These are phyloP conservation scores for Agrochola lota DNA, from an alignment of 2,888 invertebrate genomes.

Conservation along the genomic window DNA sequence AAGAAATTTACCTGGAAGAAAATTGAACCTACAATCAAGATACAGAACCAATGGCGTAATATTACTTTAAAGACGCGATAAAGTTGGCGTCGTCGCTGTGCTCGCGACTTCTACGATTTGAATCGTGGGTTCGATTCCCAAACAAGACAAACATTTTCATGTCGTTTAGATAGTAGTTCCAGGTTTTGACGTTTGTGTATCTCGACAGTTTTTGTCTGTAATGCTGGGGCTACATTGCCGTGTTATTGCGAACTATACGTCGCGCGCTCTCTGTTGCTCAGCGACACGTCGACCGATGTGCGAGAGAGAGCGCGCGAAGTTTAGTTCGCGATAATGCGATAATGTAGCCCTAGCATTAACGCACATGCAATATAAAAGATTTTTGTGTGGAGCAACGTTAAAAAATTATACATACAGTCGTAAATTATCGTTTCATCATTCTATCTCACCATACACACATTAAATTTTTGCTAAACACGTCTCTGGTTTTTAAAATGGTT, in stretches of 20 bases:
- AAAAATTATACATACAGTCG: background rate
- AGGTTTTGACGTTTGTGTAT: background rate
- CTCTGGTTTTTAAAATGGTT: background rate
- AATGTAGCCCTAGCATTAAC: no score
- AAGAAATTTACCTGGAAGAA: background rate
- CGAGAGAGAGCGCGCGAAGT: no score
- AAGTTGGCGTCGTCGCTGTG: background rate
- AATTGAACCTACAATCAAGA: background rate
- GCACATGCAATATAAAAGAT: background rate
- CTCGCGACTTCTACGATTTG: background rate
- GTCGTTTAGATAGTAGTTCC: background rate
- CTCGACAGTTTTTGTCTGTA: background rate
- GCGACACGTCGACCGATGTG: no score
- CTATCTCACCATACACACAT: background rate
- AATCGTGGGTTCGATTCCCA: conserved; percentile 18
- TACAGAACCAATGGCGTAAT: background rate
- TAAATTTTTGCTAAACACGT: background rate
- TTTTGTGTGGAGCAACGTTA: background rate
- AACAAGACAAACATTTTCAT: background rate
- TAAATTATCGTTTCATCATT: conserved; percentile 22
- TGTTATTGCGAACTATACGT: no score
- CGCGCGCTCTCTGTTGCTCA: no score
- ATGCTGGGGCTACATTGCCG: no score
- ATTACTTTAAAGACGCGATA: background rate
- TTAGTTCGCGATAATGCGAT: no score